Conservation (phyloP, 2,888 invertebrate species). For the Chrysina gloriosa region DNA sequence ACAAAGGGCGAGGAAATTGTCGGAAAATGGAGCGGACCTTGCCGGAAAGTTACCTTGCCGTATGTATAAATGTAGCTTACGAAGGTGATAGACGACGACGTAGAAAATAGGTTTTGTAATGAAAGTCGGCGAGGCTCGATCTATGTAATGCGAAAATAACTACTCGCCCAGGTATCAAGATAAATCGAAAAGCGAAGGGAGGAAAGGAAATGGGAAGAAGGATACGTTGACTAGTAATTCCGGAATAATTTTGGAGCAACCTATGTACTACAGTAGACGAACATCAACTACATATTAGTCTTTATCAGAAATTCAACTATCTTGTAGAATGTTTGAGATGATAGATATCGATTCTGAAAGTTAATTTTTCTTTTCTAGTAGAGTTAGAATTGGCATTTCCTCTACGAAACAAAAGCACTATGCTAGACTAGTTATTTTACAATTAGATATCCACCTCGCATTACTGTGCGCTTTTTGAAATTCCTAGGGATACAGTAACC, state of each 20-base stretch:
- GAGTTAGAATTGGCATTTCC: too few relatives aligned
- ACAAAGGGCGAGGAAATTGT: background rate
- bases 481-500: too few relatives aligned
- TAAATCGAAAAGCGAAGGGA: constrained; percentile 12
- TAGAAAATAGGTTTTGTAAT: constrained; percentile 37
- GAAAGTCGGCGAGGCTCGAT: constrained; percentile 16
- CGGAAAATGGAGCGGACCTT: constrained; percentile 1
- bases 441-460: too few relatives aligned
- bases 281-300: too few relatives aligned
- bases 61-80: background rate
- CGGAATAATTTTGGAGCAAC: background rate
- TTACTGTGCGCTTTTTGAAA: too few relatives aligned
- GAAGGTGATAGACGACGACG: constrained; percentile 38
- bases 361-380: too few relatives aligned
- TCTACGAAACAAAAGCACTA: too few relatives aligned
- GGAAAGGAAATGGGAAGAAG: background rate
- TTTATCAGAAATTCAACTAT: too few relatives aligned
- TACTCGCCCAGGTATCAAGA: constrained; percentile 6
- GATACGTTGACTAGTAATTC: background rate
- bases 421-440: too few relatives aligned
- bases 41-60: background rate
- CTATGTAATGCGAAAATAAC: constrained; percentile 28
- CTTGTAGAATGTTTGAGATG: too few relatives aligned
- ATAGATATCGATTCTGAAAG: too few relatives aligned
- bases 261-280: too few relatives aligned